Evolutionary conservation across 2,888 invertebrate genomes (phyloP).

Genomic region (Acleris cristana): DNA sequence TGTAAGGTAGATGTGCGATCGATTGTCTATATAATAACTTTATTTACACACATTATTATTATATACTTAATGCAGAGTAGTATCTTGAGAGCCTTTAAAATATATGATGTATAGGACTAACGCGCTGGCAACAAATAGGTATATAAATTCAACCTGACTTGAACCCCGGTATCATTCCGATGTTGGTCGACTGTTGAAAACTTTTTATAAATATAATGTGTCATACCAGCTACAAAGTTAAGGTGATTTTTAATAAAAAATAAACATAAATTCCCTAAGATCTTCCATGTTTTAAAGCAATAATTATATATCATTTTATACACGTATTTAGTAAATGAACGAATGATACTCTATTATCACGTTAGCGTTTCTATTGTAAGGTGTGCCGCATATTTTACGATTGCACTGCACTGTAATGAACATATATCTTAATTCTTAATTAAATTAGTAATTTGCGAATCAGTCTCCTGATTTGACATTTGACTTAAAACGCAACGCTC

Average conservation of each 20-base stretch:
- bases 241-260: neutral
- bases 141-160: conserved; percentile 27
- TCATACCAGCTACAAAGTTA: neutral
- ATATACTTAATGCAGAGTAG: conserved; percentile 76
- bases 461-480: conserved; percentile 11
- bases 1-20: conserved; percentile 68
- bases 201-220: conserved; percentile 12
- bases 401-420: neutral
- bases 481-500: conserved; percentile 29
- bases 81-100: conserved; percentile 72
- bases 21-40: conserved; percentile 78
- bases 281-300: conserved; percentile 71
- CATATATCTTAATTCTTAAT: too few species aligned
- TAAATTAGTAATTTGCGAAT: conserved; percentile 9
- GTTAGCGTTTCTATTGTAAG: conserved; percentile 45
- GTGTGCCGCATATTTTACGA: conserved; percentile 1
- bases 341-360: conserved; percentile 40
- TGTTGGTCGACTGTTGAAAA: conserved; percentile 44
- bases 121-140: conserved; percentile 64
- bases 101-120: conserved; percentile 58
- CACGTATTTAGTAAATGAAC: conserved; percentile 47
- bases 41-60: conserved; percentile 78
- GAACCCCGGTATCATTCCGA: conserved; percentile 50
- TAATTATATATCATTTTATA: conserved; percentile 70
- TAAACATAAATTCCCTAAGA: conserved; percentile 44